A percentile compares a stretch with the other conserved stretches of the same genome.
phyloP scores from a whole-genome alignment of 2,113 vertebrate species.

The Caranx ignobilis region DNA sequence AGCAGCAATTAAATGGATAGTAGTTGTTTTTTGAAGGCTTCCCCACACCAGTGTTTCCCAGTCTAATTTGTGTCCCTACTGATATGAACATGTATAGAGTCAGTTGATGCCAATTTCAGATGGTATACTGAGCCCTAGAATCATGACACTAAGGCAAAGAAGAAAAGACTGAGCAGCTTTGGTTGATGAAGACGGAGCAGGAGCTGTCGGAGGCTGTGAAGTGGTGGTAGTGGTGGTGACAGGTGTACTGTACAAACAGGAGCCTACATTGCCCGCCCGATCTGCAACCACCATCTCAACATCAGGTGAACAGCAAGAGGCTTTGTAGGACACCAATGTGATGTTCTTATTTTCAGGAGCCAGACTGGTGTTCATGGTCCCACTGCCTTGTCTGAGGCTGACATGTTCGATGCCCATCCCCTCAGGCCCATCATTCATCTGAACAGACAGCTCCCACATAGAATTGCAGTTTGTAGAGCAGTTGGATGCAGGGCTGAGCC shows the following conservation, averaged over 20 bases:
- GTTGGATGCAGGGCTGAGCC: conserved; percentile 26
- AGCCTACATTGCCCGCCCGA: conserved; percentile 64
- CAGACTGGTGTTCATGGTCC: conserved; percentile 49
- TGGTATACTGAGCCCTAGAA: conserved; percentile 9
- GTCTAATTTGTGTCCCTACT: no score
- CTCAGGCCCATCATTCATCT: conserved; percentile 50
- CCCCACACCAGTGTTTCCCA: no score
- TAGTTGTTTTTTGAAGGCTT: no score
- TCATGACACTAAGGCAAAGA: conserved; percentile 13
- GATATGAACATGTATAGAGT: background rate
- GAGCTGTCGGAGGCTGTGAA: background rate
- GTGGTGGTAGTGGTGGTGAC: background rate
- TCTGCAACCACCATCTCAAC: conserved; percentile 70
- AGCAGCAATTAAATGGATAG: no score
- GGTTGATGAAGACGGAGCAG: background rate
- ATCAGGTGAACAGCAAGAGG: conserved; percentile 61
- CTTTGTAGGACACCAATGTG: conserved; percentile 61
- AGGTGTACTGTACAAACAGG: conserved; percentile 55
- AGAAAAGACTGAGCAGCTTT: conserved; percentile 7
- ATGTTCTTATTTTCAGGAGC: conserved; percentile 1
- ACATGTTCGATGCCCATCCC: conserved; percentile 65
- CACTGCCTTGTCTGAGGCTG: conserved; percentile 56
- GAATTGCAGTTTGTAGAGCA: conserved; percentile 54
- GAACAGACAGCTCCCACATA: conserved; percentile 58
- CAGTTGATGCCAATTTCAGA: background rate